A percentile compares a stretch with the other conserved stretches of the same genome.
These are phyloP conservation scores for Acanthaster planci DNA, from an alignment of 35 echinoderm and acorn worm species.

Conservation along the genomic window DNA sequence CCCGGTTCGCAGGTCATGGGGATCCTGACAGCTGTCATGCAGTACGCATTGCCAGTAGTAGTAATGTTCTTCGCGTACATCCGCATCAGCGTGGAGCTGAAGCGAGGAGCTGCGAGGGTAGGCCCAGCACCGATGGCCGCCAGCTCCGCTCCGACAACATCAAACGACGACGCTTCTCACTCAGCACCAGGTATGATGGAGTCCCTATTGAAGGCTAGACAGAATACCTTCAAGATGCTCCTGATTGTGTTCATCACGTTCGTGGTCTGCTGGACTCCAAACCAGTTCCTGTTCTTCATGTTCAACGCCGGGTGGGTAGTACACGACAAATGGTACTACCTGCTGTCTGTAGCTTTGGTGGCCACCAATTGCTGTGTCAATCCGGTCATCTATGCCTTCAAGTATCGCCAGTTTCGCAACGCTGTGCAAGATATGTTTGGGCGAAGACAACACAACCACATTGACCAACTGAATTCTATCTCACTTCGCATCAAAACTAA, in stretches of 20 bases:
- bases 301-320: slow-evolving; percentile 53
- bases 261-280: slow-evolving; percentile 80
- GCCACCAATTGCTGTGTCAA: slow-evolving; percentile 69
- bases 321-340: slow-evolving; percentile 37
- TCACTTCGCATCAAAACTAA: no score
- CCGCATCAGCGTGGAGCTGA: neutral
- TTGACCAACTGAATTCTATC: no score
- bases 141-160: no score
- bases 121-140: neutral
- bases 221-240: slow-evolving; percentile 56
- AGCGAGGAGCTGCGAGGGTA: slow-evolving; percentile 1
- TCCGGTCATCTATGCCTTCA: slow-evolving; percentile 82
- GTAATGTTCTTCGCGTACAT: slow-evolving; percentile 21
- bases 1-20: neutral
- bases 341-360: slow-evolving; percentile 59
- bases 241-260: slow-evolving; percentile 68
- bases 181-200: neutral
- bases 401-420: slow-evolving; percentile 63
- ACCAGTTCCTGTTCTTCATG: slow-evolving; percentile 68
- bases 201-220: slow-evolving; percentile 24
- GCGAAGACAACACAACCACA: neutral
- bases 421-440: slow-evolving; percentile 37
- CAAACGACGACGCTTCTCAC: no score
- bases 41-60: slow-evolving; percentile 23
- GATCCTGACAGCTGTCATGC: slow-evolving; percentile 1